These are phyloP conservation scores for Glyptemys insculpta DNA, from an alignment of 2,797 vertebrate genomes.

Conservation along the genomic window DNA sequence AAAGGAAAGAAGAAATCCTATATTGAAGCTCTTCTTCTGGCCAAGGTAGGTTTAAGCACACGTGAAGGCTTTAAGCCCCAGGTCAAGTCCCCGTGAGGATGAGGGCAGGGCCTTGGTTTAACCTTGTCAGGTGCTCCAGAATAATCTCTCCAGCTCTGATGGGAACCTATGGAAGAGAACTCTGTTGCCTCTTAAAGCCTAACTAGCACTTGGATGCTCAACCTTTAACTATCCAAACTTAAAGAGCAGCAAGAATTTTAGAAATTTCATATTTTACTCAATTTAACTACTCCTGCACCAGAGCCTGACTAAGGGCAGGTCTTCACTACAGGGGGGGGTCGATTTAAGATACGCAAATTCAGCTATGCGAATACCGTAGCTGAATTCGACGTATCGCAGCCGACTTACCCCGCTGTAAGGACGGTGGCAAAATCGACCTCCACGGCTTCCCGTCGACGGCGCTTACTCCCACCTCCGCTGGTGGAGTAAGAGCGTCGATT, in stretches of 20 bases:
- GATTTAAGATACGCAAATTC: no score
- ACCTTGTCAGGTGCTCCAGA: constrained; percentile 35
- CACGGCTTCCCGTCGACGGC: no score
- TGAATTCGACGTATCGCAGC: no score
- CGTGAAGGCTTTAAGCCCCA: neutral
- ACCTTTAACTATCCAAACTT: constrained; percentile 48
- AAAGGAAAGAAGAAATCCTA: neutral
- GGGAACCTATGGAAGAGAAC: neutral
- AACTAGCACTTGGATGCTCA: constrained; percentile 36
- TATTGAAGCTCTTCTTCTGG: neutral
- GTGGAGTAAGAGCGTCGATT: no score
- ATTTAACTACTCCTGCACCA: constrained; percentile 9
- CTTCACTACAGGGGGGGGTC: no score
- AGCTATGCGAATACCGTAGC: no score
- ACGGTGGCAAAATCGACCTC: no score
- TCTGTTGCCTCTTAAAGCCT: neutral
- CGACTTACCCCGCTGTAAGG: no score
- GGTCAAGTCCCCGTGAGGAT: constrained; percentile 20
- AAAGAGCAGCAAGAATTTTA: constrained; percentile 41
- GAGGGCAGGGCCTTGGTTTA: neutral
- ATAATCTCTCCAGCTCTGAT: neutral
- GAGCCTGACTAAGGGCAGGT: neutral
- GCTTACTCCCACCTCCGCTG: no score
- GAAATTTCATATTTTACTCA: neutral
- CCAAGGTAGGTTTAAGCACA: neutral